Evolutionary conservation across 2,888 invertebrate genomes (phyloP), one percentile per base, ranked within the genome.

Genomic region (Eurois occulta): DNA sequence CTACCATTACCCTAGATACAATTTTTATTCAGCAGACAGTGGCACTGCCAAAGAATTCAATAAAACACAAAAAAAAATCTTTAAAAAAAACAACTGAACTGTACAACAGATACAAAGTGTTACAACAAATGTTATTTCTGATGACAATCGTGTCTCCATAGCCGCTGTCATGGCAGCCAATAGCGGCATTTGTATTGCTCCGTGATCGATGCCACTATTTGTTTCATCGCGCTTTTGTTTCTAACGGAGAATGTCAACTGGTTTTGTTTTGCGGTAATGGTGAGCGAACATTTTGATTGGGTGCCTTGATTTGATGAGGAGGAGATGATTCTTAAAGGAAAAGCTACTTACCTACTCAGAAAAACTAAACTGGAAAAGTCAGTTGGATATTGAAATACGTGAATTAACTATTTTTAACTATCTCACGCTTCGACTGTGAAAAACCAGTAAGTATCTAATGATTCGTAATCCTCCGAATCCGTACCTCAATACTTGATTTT

Each of bases 171-270:
- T 64, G 78, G 46, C 60, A 73, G 76, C 81, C 86, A 86, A 81
- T 86, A 68, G 85, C 72, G 64, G 72, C 76, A 87, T 87, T 87
- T 88, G 87, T 87, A 80, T 81, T 71, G 77, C 72, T 48, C 11
- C 32, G 73, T 86, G 88, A 87, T 77, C 84, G 87, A 87, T 88
- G 86, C 41, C 68, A 66, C 81, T 71, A 87, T 87, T 88, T 88
- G 87, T 87, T 84, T 74, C 83, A 75, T 71, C 60, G 73, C 55
- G 73, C 74, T 83, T 86, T 88, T 88, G 78, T 87, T 85, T 87
- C 67, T 68, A 74, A 70, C 75, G 58, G 52, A 79, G 78, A 81
- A 75, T 73, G 75, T 72, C 60, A 65, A 52, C 60, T 60, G 64
- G 74, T 82, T 78, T 85, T 87, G 83, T 86, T 83, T 78, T 69